Evolutionary conservation across 2,113 vertebrate species (phyloP).

Genomic region (Eublepharis macularius): DNA sequence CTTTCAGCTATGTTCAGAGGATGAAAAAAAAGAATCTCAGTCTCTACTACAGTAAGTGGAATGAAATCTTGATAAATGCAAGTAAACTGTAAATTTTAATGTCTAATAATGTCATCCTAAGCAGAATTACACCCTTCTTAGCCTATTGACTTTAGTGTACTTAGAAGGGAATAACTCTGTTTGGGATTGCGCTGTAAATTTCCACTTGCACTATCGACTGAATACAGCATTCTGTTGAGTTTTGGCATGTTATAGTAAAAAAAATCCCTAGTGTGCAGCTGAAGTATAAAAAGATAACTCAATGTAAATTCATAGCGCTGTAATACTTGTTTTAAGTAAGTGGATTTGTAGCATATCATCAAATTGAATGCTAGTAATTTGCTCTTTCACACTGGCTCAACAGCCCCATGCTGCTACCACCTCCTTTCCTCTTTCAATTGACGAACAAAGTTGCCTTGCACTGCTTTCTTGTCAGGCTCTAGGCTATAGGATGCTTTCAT

Average conservation of each 20-base stretch:
- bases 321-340: background rate
- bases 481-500: no score
- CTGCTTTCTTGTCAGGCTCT: background rate
- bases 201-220: background rate
- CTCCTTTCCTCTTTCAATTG: background rate
- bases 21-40: constrained; percentile 48
- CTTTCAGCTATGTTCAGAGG: constrained; percentile 42
- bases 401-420: no score
- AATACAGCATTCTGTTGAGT: background rate
- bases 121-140: no score
- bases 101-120: no score
- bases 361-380: background rate
- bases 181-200: background rate
- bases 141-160: no score
- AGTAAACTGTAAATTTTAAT: constrained; percentile 18
- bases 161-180: no score
- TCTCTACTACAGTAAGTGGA: constrained; percentile 69
- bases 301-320: background rate
- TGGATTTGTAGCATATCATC: background rate
- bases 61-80: constrained; percentile 9
- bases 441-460: background rate
- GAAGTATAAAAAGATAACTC: background rate
- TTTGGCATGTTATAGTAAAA: background rate
- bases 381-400: background rate
- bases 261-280: background rate